Evolutionary conservation across 1,140 invertebrate genomes (phyloP).

Genomic region (Medauroidea extradentata): DNA sequence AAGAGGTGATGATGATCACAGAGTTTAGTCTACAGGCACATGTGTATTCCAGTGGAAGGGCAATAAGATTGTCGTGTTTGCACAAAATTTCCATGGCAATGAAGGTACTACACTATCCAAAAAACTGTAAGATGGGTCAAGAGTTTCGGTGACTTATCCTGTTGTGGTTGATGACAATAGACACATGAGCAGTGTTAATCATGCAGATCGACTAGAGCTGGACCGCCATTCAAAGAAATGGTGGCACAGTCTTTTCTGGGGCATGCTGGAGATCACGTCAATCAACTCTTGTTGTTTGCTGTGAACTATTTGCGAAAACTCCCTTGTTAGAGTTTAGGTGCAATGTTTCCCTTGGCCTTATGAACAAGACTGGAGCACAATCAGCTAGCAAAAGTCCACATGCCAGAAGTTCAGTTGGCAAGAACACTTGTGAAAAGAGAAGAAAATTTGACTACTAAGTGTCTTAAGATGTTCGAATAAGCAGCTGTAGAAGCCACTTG

Average conservation of each 20-base stretch:
- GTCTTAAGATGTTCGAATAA: too few relatives aligned
- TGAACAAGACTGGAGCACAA: neutral
- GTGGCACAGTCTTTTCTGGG: neutral
- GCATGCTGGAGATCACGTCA: slow-evolving; percentile 14
- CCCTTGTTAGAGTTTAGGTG: slow-evolving; percentile 13
- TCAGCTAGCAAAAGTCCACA: too few relatives aligned
- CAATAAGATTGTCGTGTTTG: slow-evolving; percentile 12
- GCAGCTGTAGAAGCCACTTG: too few relatives aligned
- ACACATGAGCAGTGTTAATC: neutral
- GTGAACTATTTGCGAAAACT: slow-evolving; percentile 7
- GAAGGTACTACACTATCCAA: neutral
- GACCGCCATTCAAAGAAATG: slow-evolving; percentile 8
- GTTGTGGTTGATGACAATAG: neutral
- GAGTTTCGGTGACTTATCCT: neutral
- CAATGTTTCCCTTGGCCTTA: slow-evolving; percentile 26
- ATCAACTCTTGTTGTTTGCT: slow-evolving; percentile 8
- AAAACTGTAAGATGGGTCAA: neutral
- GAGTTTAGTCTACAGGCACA: slow-evolving; percentile 2
- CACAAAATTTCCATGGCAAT: slow-evolving; percentile 11
- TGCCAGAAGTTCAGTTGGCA: too few relatives aligned
- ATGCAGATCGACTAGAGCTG: slow-evolving; percentile 3
- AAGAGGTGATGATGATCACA: slow-evolving; percentile 12
- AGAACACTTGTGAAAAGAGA: too few relatives aligned
- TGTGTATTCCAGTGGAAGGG: slow-evolving; percentile 16
- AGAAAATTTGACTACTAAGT: too few relatives aligned